Conservation (phyloP, 2,113 vertebrate species). For the Psettodes erumei region DNA sequence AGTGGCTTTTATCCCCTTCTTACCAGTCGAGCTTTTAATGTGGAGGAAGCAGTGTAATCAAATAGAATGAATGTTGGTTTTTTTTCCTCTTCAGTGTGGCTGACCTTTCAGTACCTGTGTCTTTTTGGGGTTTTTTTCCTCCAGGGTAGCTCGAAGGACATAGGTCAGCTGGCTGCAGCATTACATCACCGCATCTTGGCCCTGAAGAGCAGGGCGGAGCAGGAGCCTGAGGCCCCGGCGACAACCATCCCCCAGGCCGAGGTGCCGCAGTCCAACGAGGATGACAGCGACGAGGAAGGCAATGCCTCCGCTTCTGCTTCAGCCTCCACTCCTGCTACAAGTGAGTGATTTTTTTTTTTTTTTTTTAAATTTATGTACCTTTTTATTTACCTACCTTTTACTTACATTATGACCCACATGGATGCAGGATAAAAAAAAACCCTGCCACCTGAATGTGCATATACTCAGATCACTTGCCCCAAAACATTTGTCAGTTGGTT, state of each 20-base stretch:
- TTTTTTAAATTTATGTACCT: too few relatives aligned
- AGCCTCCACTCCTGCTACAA: constrained; percentile 82
- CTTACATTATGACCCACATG: too few relatives aligned
- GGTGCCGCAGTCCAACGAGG: constrained; percentile 90
- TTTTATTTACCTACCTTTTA: too few relatives aligned
- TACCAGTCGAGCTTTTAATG: constrained; percentile 8
- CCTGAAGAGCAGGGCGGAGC: constrained; percentile 90
- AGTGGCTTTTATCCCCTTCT: not conserved
- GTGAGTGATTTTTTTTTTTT: constrained; percentile 58
- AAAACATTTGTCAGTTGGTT: constrained; percentile 7
- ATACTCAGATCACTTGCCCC: not conserved
- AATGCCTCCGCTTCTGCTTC: constrained; percentile 82
- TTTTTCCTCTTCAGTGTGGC: not conserved
- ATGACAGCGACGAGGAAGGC: constrained; percentile 94
- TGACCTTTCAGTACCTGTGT: constrained; percentile 17
- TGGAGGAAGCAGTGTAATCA: not conserved
- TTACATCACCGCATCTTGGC: constrained; percentile 97
- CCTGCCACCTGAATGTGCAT: not conserved
- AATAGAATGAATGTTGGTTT: not conserved
- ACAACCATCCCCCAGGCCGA: constrained; percentile 85
- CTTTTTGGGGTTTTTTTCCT: too few relatives aligned
- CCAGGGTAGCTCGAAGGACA: constrained; percentile 97
- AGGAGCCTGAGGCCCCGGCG: constrained; percentile 87
- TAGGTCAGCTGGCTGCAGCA: constrained; percentile 93
- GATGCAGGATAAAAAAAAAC: not conserved